Percentiles rank a stretch among this genome's conserved stretches.
These are phyloP conservation scores for Luidia sarsii DNA, from an alignment of 53 echinoderm and acorn worm species.

Conservation along the genomic window DNA sequence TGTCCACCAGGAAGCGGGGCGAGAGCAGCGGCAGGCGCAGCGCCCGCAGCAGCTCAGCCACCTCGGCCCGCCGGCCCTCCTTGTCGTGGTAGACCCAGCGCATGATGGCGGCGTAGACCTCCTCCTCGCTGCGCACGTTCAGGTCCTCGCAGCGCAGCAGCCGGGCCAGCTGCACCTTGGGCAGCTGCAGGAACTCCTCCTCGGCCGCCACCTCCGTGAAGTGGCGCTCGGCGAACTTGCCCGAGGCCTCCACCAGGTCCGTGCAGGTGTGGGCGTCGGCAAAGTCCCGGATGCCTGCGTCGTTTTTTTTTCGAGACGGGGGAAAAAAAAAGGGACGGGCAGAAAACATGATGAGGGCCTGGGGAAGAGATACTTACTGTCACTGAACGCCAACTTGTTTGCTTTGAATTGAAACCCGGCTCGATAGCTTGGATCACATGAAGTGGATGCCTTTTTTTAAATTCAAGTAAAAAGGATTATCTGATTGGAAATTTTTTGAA, in stretches of 20 bases:
- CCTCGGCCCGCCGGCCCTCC: constrained; percentile 53
- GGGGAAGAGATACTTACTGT: no score
- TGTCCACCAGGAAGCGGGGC: constrained; percentile 82
- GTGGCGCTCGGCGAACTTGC: constrained; percentile 74
- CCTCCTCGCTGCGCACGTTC: constrained; percentile 81
- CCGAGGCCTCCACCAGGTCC: constrained; percentile 80
- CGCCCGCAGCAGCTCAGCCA: constrained; percentile 76
- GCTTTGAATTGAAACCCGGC: no score
- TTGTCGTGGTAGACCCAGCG: constrained; percentile 89
- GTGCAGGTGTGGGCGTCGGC: constrained; percentile 87
- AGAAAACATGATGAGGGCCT: no score
- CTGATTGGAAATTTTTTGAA: no score
- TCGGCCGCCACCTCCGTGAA: constrained; percentile 80
- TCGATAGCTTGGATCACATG: no score
- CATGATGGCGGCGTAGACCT: constrained; percentile 88
- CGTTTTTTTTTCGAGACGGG: no score
- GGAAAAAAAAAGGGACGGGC: no score
- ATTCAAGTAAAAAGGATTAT: no score
- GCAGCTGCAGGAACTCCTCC: constrained; percentile 80
- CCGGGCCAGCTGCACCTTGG: constrained; percentile 68
- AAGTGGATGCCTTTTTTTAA: no score
- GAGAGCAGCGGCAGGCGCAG: constrained; percentile 81
- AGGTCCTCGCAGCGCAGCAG: constrained; percentile 73
- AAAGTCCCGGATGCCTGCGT: constrained; percentile 80
- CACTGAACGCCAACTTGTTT: no score